Conservation (phyloP, 2,888 invertebrate species). For the Meganola albula region DNA sequence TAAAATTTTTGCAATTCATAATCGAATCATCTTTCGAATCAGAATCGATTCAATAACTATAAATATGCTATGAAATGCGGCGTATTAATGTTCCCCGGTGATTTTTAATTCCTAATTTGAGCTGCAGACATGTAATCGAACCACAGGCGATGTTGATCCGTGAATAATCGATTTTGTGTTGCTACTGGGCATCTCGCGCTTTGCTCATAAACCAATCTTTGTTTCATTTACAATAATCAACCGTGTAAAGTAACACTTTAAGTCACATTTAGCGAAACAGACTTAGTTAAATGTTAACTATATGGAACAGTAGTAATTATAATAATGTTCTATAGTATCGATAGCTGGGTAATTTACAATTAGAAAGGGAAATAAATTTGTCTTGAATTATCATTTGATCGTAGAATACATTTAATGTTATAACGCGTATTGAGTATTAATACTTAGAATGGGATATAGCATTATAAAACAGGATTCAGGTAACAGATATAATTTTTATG, state of each 20-base stretch:
- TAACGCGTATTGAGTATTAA: slow-evolving; percentile 19
- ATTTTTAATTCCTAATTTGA: slow-evolving; percentile 29
- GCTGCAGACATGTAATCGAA: slow-evolving; percentile 38
- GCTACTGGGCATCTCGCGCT: slow-evolving; percentile 49
- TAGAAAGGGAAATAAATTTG: slow-evolving; percentile 19
- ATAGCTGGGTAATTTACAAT: slow-evolving; percentile 40
- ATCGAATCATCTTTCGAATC: no score
- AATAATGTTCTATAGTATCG: slow-evolving; percentile 29
- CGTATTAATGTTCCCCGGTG: slow-evolving; percentile 18
- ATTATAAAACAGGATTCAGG: no score
- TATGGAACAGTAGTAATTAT: slow-evolving; percentile 26
- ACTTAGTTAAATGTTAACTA: slow-evolving; percentile 6
- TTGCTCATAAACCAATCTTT: slow-evolving; percentile 28
- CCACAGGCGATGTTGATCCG: slow-evolving; percentile 36
- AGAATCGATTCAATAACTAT: no score
- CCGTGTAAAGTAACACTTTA: slow-evolving; percentile 18
- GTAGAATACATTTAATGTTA: slow-evolving; percentile 19
- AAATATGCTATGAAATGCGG: slow-evolving; percentile 17
- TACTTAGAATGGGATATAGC: no score
- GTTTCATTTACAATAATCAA: slow-evolving; percentile 15
- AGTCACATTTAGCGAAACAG: slow-evolving; percentile 15
- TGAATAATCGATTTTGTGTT: slow-evolving; percentile 53
- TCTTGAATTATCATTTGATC: slow-evolving; percentile 17
- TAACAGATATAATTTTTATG: no score
- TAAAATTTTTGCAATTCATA: no score